Evolutionary conservation across 2,113 vertebrate species (phyloP).

Genomic region (Piaya cayana): DNA sequence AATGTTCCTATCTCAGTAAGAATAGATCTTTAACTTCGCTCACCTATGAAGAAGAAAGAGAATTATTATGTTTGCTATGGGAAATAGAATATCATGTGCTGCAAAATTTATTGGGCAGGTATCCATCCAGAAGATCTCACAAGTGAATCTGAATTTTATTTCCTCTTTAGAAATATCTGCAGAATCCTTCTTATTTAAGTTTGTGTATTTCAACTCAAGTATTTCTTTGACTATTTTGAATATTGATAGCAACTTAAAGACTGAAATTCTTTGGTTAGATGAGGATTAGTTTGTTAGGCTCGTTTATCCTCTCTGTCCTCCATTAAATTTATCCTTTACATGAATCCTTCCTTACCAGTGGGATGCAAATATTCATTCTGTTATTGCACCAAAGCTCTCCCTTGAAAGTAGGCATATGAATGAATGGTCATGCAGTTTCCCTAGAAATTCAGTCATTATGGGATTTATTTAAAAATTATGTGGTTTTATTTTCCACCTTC

Average conservation of each 20-base stretch:
- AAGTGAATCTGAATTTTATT: neutral
- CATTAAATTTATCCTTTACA: neutral
- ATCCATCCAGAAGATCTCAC: neutral
- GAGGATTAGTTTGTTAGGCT: neutral
- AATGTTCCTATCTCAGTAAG: neutral
- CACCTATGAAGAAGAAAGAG: neutral
- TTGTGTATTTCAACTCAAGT: neutral
- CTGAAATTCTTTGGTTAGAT: neutral
- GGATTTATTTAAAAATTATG: neutral
- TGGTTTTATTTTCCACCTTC: neutral
- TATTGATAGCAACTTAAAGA: neutral
- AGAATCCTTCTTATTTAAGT: neutral
- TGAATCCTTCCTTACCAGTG: neutral
- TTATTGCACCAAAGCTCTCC: neutral
- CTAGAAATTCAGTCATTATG: neutral
- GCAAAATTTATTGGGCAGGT: neutral
- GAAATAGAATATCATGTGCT: neutral
- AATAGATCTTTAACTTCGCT: neutral
- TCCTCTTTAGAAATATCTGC: neutral
- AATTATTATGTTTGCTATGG: neutral
- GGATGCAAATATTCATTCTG: neutral
- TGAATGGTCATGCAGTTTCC: neutral
- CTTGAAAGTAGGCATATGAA: neutral
- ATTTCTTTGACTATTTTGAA: neutral
- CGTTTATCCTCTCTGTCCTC: neutral